phyloP scores from a whole-genome alignment of 2,113 vertebrate species.

The Monopterus albus region DNA sequence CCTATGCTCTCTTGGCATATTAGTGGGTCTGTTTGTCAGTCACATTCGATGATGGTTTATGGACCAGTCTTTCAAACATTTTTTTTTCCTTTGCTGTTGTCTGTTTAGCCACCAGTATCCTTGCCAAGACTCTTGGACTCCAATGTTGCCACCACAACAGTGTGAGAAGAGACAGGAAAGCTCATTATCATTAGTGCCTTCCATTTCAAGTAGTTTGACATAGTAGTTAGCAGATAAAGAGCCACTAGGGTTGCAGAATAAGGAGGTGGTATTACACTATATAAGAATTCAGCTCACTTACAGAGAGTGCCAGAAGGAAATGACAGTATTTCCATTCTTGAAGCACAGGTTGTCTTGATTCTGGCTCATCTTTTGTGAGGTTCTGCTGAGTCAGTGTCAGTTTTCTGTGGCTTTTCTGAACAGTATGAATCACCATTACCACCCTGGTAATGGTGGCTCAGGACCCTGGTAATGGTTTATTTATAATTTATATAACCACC shows the following conservation, averaged over 20 bases:
- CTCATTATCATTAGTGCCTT: constrained; percentile 60
- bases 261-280: constrained; percentile 20
- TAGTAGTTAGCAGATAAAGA: constrained; percentile 41
- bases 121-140: constrained; percentile 51
- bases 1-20: constrained; percentile 38
- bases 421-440: too few relatives aligned
- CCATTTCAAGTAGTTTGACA: constrained; percentile 43
- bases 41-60: constrained; percentile 42
- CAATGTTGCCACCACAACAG: constrained; percentile 43
- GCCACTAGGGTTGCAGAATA: constrained; percentile 21
- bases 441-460: too few relatives aligned
- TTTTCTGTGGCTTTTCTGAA: constrained; percentile 53
- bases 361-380: constrained; percentile 35
- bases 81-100: constrained; percentile 36
- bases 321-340: constrained; percentile 18
- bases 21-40: constrained; percentile 39
- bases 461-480: too few relatives aligned
- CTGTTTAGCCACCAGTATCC: constrained; percentile 41
- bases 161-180: constrained; percentile 48
- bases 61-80: constrained; percentile 39
- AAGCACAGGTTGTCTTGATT: constrained; percentile 31
- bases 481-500: too few relatives aligned
- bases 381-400: constrained; percentile 61
- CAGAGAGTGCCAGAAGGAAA: constrained; percentile 14
- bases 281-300: constrained; percentile 34